Evolutionary conservation across 2,797 vertebrate genomes (phyloP).

Genomic region (Sebastes trivittatus): DNA sequence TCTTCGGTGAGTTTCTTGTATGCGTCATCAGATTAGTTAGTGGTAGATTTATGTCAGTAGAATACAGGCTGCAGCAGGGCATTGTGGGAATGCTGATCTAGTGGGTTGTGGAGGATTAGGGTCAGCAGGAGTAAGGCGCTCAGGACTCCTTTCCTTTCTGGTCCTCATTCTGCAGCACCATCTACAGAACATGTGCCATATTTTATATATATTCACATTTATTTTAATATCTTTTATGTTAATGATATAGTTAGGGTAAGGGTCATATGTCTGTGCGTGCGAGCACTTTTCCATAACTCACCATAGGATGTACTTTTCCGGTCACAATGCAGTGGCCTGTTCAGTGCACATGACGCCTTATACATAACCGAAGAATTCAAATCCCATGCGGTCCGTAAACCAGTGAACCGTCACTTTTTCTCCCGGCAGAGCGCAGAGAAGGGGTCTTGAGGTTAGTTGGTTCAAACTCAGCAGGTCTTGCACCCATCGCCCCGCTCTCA

Average conservation of each 20-base stretch:
- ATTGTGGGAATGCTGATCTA: constrained; percentile 75
- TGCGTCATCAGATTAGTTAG: constrained; percentile 44
- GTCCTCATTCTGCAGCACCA: constrained; percentile 16
- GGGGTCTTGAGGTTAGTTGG: constrained; percentile 68
- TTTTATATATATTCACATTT: neutral
- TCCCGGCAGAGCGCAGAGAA: constrained; percentile 21
- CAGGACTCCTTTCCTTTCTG: constrained; percentile 50
- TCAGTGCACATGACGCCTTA: constrained; percentile 42
- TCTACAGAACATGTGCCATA: neutral
- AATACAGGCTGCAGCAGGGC: constrained; percentile 39
- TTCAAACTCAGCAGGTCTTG: constrained; percentile 73
- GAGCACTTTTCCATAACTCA: constrained; percentile 8
- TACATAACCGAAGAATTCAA: constrained; percentile 55
- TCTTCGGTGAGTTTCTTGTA: neutral
- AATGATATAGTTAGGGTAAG: neutral
- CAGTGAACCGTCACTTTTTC: constrained; percentile 54
- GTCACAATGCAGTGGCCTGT: constrained; percentile 29
- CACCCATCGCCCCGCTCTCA: constrained; percentile 62
- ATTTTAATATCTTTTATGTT: neutral
- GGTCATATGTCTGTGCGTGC: neutral
- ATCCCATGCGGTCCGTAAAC: constrained; percentile 45
- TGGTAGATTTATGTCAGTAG: constrained; percentile 61
- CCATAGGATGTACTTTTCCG: constrained; percentile 9
- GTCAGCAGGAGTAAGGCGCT: constrained; percentile 75
- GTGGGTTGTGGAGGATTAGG: constrained; percentile 76